Evolutionary conservation across 2,797 vertebrate genomes (phyloP).

Genomic region (Pogoniulus pusillus): DNA sequence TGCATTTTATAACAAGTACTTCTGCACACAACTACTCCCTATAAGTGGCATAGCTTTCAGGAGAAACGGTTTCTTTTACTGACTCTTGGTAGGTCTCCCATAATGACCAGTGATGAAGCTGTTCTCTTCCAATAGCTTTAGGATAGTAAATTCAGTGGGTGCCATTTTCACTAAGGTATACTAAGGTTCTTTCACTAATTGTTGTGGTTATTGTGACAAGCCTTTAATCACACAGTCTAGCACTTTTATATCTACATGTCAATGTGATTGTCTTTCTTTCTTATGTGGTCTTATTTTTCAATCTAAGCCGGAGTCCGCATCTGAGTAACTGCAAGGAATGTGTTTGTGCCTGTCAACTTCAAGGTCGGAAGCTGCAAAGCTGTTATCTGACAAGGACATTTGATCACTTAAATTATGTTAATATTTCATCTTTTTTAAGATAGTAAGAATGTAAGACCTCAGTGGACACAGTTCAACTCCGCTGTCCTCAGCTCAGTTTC

Average conservation of each 20-base stretch:
- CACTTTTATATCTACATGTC: neutral
- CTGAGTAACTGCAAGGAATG: neutral
- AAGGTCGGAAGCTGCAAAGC: neutral
- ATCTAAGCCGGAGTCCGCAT: neutral
- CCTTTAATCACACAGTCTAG: neutral
- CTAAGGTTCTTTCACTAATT: neutral
- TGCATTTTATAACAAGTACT: neutral
- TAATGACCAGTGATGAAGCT: neutral
- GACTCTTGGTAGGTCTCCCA: neutral
- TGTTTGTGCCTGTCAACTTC: neutral
- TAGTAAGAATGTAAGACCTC: neutral
- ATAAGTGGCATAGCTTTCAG: neutral
- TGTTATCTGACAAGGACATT: neutral
- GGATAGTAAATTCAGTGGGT: neutral
- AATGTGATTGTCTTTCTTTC: neutral
- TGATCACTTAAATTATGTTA: neutral
- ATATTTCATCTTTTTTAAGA: neutral
- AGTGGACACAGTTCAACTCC: neutral
- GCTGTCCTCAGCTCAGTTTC: neutral
- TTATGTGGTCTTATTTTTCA: neutral
- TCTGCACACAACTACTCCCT: neutral
- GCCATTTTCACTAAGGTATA: neutral
- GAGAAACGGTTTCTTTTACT: neutral
- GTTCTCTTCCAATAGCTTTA: neutral
- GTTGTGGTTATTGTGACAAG: neutral